Evolutionary conservation across 2,113 vertebrate species (phyloP).

Genomic region (Lycaon pictus): DNA sequence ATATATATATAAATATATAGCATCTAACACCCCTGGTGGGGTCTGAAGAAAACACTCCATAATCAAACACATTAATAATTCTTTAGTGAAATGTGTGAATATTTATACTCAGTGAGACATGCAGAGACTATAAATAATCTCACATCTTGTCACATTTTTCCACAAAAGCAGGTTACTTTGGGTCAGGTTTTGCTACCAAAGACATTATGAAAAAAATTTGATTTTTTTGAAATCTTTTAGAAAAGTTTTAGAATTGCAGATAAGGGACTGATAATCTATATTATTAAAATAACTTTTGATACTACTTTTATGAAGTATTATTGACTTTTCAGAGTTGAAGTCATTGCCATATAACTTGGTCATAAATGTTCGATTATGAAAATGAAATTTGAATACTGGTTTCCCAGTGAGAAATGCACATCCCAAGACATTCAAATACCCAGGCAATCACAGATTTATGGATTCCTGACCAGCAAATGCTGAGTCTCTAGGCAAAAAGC

Average conservation of each 20-base stretch:
- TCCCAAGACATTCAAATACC: neutral
- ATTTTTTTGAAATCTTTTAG: neutral
- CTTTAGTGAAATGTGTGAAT: neutral
- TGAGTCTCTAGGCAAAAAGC: neutral
- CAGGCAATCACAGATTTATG: neutral
- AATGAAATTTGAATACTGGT: neutral
- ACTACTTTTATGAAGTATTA: slow-evolving; percentile 29
- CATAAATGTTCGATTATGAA: neutral
- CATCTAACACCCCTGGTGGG: neutral
- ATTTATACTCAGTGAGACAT: neutral
- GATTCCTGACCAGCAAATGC: neutral
- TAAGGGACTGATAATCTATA: neutral
- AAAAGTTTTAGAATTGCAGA: neutral
- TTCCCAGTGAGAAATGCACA: slow-evolving; percentile 27
- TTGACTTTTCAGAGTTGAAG: slow-evolving; percentile 11
- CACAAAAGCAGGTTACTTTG: neutral
- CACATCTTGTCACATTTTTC: neutral
- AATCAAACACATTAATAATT: slow-evolving; percentile 3
- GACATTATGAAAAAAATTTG: neutral
- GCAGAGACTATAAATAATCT: neutral
- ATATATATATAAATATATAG: neutral
- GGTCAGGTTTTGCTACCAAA: neutral
- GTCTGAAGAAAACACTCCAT: neutral
- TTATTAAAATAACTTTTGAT: neutral
- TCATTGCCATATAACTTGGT: neutral